Base-by-base conservation (phyloP, 2,888 invertebrate genomes). In the Selenia dentaria region DNA sequence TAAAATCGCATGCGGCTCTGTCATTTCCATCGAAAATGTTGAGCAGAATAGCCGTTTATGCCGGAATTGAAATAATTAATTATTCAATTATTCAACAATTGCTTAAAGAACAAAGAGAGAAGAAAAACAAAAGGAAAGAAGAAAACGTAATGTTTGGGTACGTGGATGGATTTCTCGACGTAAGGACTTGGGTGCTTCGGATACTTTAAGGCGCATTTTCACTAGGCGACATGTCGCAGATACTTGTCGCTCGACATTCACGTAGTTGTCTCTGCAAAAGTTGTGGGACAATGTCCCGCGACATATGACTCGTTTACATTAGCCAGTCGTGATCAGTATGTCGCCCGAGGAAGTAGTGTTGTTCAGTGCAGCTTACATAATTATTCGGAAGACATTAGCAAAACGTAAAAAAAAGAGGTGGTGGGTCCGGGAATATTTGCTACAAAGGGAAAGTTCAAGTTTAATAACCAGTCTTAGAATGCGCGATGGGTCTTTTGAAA, bases 1-100 rank as follows among this genome's bases (percentile, higher is more conserved):
- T 65, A 64, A 66, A 69, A 69, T 64, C 67, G 64, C 64, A 68
- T 64, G 67, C 67, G 62, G 59, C 59, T 70, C 59, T 0, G 64
- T 67, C 62, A 64, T 67, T 70, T 63, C 58, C 60, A 45, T 56
- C 58, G 58, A 62, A 63, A 63, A 62, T 62, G 53, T 60, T 60
- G 60, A 62, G 58, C 57, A 62, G 62, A 59, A 58, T 60, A 58
- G 56, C 51, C 38, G 57, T 63, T 55, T 57, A 58, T 59, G 58
- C 54, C 52, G 57, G 52, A 51, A 52, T 54, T 40, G 52, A 49
- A 52, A 38, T 49, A 39, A 39, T 57, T 43, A 42, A 42, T 45
- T 39, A 57, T 47, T 40, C 49, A 51, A 51, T 55, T 53, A 54
- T 57, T 52, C 50, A 54, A 60, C 27, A 57, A n/a, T n/a, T n/a